Evolutionary conservation across 37 sponge, comb jelly and placozoan species (phyloP), one percentile per base, ranked within the genome.

Genomic region (Halichondria panicea): DNA sequence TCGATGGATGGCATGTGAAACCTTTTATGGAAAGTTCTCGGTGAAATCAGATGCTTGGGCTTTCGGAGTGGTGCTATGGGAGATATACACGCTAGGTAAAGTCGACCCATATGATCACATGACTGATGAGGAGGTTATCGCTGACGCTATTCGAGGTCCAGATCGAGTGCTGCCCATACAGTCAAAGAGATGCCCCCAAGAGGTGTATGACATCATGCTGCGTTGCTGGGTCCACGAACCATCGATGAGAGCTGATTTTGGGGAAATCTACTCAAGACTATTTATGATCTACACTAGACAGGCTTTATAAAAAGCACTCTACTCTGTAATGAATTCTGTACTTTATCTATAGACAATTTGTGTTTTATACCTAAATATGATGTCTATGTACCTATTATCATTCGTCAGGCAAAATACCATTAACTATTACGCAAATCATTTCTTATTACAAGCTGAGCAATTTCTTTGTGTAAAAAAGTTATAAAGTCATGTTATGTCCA

Each of bases 1-100:
- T 54, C 77, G 94, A 27, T 93, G 94, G 94, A 93, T 93, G 94
- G 83, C 94, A 4, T 85, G 81, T 28, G 94, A 93, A 68, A 88
- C 88, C 9, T 93, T 93, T 78, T 93, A 89, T 53, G 94, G 94
- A 15, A 84, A 85, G 64, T 93, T 93, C 70, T 88, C 94, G 0
- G 75, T 89, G 53, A 93, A 93, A 53, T 82, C 94, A 4, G 94
- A 93, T 61, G 82, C 86, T 1, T 93, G 89, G 89, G 90, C 94
- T 19, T 93, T 88, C 65, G 94, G 94, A 4, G 94, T 93, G 22
- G 71, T 73, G 8, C 66, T 93, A 24, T 93, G 94, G 94, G 94
- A 93, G 72, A 72, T 93, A 32, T 88, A 84, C 67, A 85, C 81
- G 28, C 90, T 88, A 21, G 83, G 90, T 27, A 66, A 81, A 58